Percentiles rank a stretch among this genome's conserved stretches.
Conservation (phyloP, 2,888 invertebrate species). For the Cenopis cana region DNA sequence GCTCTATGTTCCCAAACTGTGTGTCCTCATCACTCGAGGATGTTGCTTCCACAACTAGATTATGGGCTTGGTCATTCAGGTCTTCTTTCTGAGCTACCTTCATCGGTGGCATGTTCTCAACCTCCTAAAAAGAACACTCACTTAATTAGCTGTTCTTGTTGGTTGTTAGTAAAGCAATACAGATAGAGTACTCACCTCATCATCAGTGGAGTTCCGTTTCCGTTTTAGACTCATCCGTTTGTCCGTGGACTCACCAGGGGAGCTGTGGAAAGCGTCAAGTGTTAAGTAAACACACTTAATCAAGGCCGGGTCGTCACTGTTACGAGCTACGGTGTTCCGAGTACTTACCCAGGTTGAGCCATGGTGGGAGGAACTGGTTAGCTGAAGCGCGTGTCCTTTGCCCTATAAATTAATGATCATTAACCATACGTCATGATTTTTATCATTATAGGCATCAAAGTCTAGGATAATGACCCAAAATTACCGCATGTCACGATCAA, state of each 20-base stretch:
- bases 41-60: conserved; percentile 77
- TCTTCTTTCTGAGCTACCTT: conserved; percentile 69
- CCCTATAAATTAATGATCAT: conserved; percentile 65
- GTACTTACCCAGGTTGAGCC: conserved; percentile 80
- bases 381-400: conserved; percentile 60
- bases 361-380: conserved; percentile 66
- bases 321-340: conserved; percentile 54
- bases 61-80: conserved; percentile 66
- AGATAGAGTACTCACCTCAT: conserved; percentile 70
- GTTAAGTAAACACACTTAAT: conserved; percentile 69
- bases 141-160: conserved; percentile 19
- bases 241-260: conserved; percentile 71
- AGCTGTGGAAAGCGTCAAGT: conserved; percentile 64
- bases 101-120: conserved; percentile 77
- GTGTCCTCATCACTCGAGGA: conserved; percentile 78
- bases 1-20: conserved; percentile 66
- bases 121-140: conserved; percentile 61
- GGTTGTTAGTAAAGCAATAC: conserved; percentile 18
- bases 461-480: conserved; percentile 66
- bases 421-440: conserved; percentile 52
- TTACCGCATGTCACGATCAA: conserved; percentile 83
- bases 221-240: conserved; percentile 74
- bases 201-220: conserved; percentile 76
- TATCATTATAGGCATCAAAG: conserved; percentile 54
- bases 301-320: conserved; percentile 66